Conservation (phyloP, 2,888 invertebrate species). For the Melipona beecheii region DNA sequence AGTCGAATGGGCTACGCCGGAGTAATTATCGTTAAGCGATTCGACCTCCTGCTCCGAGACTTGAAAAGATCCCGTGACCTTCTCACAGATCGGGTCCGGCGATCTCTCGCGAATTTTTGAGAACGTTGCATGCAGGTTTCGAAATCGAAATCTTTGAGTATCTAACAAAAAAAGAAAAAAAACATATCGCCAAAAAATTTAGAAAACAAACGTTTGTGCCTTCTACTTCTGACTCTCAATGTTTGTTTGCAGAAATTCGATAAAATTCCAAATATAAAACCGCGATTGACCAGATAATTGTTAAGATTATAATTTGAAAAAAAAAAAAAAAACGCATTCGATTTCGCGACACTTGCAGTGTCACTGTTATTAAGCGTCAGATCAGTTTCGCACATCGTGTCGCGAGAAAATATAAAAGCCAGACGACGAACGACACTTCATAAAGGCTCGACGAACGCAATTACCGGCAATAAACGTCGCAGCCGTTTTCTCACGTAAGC, state of each 20-base stretch:
- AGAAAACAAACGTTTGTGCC: too few relatives aligned
- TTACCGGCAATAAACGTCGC: conserved; percentile 30
- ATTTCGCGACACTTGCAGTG: not conserved
- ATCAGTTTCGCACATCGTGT: not conserved
- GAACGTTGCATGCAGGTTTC: not conserved
- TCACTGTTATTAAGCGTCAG: not conserved
- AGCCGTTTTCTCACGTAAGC: conserved; percentile 44
- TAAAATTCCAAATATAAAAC: too few relatives aligned
- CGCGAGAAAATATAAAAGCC: not conserved
- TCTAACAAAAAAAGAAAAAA: not conserved
- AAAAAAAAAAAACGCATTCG: too few relatives aligned
- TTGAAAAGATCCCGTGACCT: conserved; percentile 54
- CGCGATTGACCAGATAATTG: not conserved
- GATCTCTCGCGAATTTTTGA: conserved; percentile 41
- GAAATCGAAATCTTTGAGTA: not conserved
- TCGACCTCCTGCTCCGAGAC: conserved; percentile 49
- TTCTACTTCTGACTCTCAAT: too few relatives aligned
- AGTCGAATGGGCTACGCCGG: conserved; percentile 52
- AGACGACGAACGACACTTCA: not conserved
- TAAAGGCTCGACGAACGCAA: not conserved
- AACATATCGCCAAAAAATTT: not conserved
- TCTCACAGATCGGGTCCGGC: conserved; percentile 41
- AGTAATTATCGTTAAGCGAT: conserved; percentile 63
- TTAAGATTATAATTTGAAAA: too few relatives aligned
- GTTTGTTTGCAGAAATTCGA: too few relatives aligned